A percentile compares a stretch with the other conserved stretches of the same genome.
These are phyloP conservation scores for Nyctibius grandis DNA, from an alignment of 2,797 vertebrate species.

Conservation along the genomic window DNA sequence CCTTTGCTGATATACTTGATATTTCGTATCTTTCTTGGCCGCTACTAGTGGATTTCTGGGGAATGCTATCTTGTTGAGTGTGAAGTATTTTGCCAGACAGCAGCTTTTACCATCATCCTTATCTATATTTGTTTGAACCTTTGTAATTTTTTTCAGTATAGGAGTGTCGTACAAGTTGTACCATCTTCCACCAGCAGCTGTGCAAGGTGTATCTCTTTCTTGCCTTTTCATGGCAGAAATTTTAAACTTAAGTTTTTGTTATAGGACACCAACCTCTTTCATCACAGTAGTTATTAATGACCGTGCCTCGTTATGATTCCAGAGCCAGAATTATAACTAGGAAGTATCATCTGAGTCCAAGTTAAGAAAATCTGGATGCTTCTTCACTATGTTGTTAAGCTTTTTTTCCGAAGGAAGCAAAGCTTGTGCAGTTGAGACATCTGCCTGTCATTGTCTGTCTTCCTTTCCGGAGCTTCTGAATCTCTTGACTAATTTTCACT, in stretches of 20 bases:
- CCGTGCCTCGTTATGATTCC: background rate
- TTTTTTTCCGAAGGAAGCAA: background rate
- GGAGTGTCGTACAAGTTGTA: background rate
- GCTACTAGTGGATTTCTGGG: background rate
- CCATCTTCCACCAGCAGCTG: background rate
- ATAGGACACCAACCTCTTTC: background rate
- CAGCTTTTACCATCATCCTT: background rate
- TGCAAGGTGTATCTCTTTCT: rapidly evolving
- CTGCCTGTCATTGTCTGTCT: background rate
- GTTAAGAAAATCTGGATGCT: background rate
- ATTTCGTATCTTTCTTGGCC: background rate
- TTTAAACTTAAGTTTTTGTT: background rate
- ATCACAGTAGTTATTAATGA: background rate
- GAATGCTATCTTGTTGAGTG: background rate
- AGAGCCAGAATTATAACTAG: background rate
- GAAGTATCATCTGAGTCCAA: background rate
- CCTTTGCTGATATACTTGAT: background rate
- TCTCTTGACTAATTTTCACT: background rate
- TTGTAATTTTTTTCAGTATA: background rate
- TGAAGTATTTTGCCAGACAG: background rate
- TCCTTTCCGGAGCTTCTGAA: background rate
- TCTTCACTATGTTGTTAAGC: background rate
- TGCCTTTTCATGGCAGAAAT: background rate
- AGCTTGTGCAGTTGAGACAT: background rate
- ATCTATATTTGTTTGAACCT: background rate